Evolutionary conservation across 2,797 vertebrate species (phyloP).

Genomic region (Diglossa cyanea): DNA sequence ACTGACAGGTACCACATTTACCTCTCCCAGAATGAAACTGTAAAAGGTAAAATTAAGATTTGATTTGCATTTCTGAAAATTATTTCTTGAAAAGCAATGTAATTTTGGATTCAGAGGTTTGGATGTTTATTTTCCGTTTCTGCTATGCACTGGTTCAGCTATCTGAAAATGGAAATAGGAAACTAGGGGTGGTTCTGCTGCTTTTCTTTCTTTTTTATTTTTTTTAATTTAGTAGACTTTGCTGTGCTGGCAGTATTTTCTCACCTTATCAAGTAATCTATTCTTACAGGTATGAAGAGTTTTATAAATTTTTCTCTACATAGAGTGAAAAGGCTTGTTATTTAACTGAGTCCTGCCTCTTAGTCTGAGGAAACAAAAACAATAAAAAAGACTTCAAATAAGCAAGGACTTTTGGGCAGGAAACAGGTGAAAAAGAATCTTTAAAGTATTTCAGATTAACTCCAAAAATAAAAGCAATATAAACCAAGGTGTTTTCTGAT

Average conservation of each 20-base stretch:
- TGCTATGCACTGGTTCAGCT: not conserved
- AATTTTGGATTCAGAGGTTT: not conserved
- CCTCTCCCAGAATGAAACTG: not conserved
- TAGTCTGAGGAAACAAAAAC: not conserved
- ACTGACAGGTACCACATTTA: not conserved
- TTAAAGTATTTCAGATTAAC: not conserved
- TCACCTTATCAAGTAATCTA: not conserved
- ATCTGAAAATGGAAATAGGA: not conserved
- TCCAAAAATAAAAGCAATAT: not conserved
- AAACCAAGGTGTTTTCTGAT: not conserved
- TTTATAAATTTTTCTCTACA: not conserved
- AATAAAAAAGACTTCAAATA: not conserved
- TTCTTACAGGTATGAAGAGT: not conserved
- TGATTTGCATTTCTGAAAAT: not conserved
- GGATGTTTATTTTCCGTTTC: not conserved
- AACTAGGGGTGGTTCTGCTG: not conserved
- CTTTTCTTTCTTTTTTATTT: not conserved
- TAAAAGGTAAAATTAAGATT: not conserved
- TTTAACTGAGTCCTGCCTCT: not conserved
- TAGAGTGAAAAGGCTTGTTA: not conserved
- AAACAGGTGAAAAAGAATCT: not conserved
- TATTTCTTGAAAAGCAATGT: not conserved
- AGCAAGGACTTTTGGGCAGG: not conserved
- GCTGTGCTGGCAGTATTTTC: not conserved
- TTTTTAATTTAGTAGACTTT: not conserved